phyloP scores from a whole-genome alignment of 2,113 vertebrate genomes.

The Syngnathus typhle region DNA sequence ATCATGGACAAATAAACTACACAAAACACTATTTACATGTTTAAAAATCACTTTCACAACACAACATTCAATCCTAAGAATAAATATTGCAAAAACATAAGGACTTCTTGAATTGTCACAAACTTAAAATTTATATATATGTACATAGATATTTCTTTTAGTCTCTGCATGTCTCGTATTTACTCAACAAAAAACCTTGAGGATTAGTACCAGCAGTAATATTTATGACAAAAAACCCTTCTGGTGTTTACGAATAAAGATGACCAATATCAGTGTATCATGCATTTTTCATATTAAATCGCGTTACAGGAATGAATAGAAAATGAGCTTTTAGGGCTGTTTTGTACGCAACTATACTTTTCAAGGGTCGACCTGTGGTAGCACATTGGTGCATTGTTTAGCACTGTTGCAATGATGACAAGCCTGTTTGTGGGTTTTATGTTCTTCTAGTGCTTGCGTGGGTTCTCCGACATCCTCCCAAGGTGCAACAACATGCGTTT shows the following conservation, averaged over 20 bases:
- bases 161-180: neutral
- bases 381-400: neutral
- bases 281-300: neutral
- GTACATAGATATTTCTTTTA: neutral
- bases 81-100: neutral
- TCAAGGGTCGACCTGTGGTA: neutral
- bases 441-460: neutral
- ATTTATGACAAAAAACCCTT: neutral
- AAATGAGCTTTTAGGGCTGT: neutral
- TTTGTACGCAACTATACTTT: neutral
- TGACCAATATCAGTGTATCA: neutral
- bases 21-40: conserved; percentile 11
- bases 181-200: neutral
- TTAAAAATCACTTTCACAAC: conserved; percentile 32
- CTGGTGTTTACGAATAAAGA: neutral
- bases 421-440: neutral
- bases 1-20: conserved; percentile 19
- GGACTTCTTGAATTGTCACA: neutral
- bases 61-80: conserved; percentile 14
- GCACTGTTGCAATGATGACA: neutral
- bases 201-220: neutral
- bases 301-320: neutral
- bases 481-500: neutral
- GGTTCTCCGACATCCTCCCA: neutral
- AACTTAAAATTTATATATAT: neutral